Evolutionary conservation across 2,888 invertebrate genomes (phyloP).

Genomic region (Callyntrura sp.): DNA sequence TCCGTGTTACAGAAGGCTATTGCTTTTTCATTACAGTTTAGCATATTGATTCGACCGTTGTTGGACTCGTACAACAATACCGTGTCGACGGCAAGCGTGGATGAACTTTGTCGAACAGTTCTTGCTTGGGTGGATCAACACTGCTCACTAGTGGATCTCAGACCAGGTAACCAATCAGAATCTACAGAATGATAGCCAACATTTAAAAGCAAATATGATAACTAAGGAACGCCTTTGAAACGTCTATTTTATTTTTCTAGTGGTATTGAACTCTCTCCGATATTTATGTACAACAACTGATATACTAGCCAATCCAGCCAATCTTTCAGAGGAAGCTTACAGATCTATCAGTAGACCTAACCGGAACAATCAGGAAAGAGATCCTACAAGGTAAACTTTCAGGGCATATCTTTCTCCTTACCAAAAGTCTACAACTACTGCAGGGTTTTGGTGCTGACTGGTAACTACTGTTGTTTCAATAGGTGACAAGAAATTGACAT

Average conservation of each 20-base stretch:
- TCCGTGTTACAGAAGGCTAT: constrained; percentile 96
- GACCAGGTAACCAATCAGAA: constrained; percentile 92
- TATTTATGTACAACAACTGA: constrained; percentile 97
- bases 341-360: constrained; percentile 88
- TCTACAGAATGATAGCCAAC: too few relatives aligned
- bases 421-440: neutral
- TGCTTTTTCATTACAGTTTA: constrained; percentile 89
- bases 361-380: constrained; percentile 75
- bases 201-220: neutral
- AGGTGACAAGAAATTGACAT: constrained; percentile 65
- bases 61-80: constrained; percentile 96
- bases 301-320: constrained; percentile 95
- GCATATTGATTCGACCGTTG: constrained; percentile 95
- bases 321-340: constrained; percentile 95
- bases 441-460: neutral
- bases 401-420: neutral
- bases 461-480: too few relatives aligned
- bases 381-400: constrained; percentile 59
- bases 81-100: constrained; percentile 95
- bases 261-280: constrained; percentile 95
- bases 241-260: constrained; percentile 87
- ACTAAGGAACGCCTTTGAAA: too few relatives aligned
- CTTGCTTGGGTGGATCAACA: constrained; percentile 98
- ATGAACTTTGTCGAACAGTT: constrained; percentile 96
- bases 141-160: constrained; percentile 96